Evolutionary conservation across 2,888 invertebrate genomes (phyloP), one percentile per base, ranked within the genome.

Genomic region (Tinea trinotella): DNA sequence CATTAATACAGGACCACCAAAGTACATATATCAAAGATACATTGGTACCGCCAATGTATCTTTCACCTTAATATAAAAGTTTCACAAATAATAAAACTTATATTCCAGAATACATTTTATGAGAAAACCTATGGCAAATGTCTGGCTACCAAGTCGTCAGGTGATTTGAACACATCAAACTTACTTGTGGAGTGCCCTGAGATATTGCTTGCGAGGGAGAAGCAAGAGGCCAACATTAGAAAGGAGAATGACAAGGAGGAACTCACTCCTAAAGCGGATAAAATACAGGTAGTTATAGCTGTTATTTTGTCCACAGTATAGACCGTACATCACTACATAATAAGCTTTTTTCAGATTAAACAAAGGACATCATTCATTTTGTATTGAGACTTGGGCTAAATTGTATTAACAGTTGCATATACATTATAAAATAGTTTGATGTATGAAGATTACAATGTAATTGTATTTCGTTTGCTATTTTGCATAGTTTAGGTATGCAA

Each of bases 71-170:
- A 24, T 24, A 7, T 24, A 24, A 7, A 24, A 24, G 24, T 24
- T 24, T 7, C 24, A 24, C 5, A 24, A 24, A 24, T 24, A 9
- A 24, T 24, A 24, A 24, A 24, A 24, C 24, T 24, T 40, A 9
- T 49, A 3, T 55, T 71, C 22, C 73, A 95, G 93, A 92, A 92
- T 68, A 87, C 88, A 7, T 87, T 96, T 40, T 94, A 95, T 70
- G 95, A 96, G 74, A 91, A 93, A 65, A 91, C 94, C 61, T 97
- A 97, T 70, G 97, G 97, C 7, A 96, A 96, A 74, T 91, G 92
- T 54, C 59, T 84, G 15, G 70, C 72, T 0, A 79, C 77, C 59
- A 81, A 83, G 30, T 66, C 75, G 0, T 76, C 75, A 0, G 71
- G 71, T 1, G 83, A 83, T 4, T 57, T 81, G 13, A 72, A 77